phyloP scores from a whole-genome alignment of 2,113 vertebrate species.

The Suricata suricatta region DNA sequence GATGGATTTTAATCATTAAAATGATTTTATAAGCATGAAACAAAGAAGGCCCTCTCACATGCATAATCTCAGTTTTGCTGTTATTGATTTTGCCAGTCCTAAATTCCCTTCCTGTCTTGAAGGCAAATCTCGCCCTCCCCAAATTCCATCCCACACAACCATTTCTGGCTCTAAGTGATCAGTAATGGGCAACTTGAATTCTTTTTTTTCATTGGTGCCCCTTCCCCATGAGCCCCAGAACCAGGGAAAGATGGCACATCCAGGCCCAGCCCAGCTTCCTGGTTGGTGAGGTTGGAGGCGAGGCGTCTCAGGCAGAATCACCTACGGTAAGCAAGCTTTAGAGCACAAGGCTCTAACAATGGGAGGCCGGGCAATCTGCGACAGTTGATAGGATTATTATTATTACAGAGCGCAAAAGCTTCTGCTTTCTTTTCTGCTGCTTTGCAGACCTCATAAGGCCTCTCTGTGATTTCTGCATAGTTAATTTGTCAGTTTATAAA shows the following conservation, averaged over 20 bases:
- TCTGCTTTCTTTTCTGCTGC: conserved; percentile 82
- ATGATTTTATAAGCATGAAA: conserved; percentile 81
- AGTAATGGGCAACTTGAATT: not conserved
- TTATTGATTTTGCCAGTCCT: conserved; percentile 53
- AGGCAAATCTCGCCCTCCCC: conserved; percentile 63
- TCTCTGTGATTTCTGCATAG: conserved; percentile 85
- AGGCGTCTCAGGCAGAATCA: conserved; percentile 44
- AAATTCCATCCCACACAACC: conserved; percentile 23
- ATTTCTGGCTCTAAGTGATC: conserved; percentile 33
- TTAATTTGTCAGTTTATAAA: conserved; percentile 91
- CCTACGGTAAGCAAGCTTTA: conserved; percentile 57
- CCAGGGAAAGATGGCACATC: not conserved
- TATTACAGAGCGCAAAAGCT: conserved; percentile 73
- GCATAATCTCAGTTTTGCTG: conserved; percentile 65
- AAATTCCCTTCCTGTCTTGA: conserved; percentile 55
- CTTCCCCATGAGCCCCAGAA: not conserved
- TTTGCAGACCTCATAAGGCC: conserved; percentile 83
- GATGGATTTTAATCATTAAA: conserved; percentile 81
- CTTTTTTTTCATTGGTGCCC: not conserved
- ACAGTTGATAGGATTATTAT: conserved; percentile 81
- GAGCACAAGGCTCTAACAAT: conserved; percentile 59
- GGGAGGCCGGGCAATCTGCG: conserved; percentile 62
- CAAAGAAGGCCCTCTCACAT: conserved; percentile 67
- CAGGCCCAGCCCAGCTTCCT: not conserved
- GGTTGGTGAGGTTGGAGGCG: conserved; percentile 44